Conservation (phyloP, 2,113 vertebrate genomes). For the Cyprinodon brontotheroides region DNA sequence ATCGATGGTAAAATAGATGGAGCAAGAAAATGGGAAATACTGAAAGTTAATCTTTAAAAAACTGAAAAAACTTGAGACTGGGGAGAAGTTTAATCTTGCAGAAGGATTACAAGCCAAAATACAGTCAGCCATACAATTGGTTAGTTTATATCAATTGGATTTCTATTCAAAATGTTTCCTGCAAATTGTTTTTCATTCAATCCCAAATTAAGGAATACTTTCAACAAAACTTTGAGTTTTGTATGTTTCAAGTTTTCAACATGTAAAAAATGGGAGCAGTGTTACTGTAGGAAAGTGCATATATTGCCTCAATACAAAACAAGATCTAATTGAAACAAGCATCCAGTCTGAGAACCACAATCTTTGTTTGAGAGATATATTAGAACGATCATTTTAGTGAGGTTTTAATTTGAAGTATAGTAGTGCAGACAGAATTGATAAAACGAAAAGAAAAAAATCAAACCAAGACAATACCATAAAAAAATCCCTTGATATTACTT, state of each 20-base stretch:
- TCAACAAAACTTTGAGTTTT: not conserved
- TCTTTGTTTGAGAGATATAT: too few relatives aligned
- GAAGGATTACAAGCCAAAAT: not conserved
- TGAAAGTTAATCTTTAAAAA: not conserved
- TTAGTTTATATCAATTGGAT: not conserved
- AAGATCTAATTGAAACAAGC: not conserved
- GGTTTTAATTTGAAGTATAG: too few relatives aligned
- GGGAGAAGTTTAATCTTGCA: not conserved
- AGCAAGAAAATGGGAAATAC: not conserved
- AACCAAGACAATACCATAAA: not conserved
- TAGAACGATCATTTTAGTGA: too few relatives aligned
- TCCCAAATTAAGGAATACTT: not conserved
- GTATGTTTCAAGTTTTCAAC: not conserved
- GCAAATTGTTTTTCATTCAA: not conserved
- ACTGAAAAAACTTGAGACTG: not conserved
- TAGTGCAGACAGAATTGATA: too few relatives aligned
- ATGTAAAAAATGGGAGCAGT: not conserved
- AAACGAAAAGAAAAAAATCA: too few relatives aligned
- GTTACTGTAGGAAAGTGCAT: not conserved
- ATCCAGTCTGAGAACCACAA: not conserved
- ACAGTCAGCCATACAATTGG: not conserved
- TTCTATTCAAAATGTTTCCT: not conserved
- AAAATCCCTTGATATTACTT: not conserved
- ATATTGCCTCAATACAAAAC: not conserved
- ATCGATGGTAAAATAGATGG: not conserved